Evolutionary conservation across 2,888 invertebrate species (phyloP), one percentile per base, ranked within the genome.

Genomic region (Scotopteryx bipunctaria): DNA sequence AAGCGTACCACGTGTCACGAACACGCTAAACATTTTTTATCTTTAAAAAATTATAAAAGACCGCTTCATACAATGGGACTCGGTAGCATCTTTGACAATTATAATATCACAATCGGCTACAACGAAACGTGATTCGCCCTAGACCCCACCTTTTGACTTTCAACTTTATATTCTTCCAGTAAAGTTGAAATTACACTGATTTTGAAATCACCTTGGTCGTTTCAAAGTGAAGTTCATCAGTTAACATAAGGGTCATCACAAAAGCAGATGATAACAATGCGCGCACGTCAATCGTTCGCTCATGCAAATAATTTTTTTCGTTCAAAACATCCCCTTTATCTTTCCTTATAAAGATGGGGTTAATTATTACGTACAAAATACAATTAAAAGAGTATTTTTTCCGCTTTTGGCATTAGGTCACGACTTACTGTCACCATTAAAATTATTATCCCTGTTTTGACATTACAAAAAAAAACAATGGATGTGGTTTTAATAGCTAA

Each of bases 81-180:
- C 86, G 83, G 90, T 90, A 90, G 90, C 90, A 89, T 90, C 90
- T 90, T 90, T 89, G 88, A 90, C 89, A 90, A 90, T 89, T 89
- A 89, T 90, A 89, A 88, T 89, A 85, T 86, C 81, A 72, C 68
- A 66, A 76, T 64, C 68, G 64, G 59, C 62, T 64, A 64, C 64
- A 61, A 58, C 56, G 46, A 55, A 77, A 76, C 62, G 74, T 59
- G 73, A 76, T 83, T 82, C 81, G 72, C 71, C 69, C 65, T 64
- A 57, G 25, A 25, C 25, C 48, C 32, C 33, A 9, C 32, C 58
- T 59, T 64, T 63, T 55, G n/a, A 36, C 19, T 21, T 62, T 63
- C 56, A 57, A 84, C 62, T 71, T 71, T 82, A 66, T 74, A 78
- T 80, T 78, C 66, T 83, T 59, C 69, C 1, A 17, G 42, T 67